These are phyloP conservation scores for Nymphalis c-album DNA, from an alignment of 2,888 invertebrate genomes.

Conservation along the genomic window DNA sequence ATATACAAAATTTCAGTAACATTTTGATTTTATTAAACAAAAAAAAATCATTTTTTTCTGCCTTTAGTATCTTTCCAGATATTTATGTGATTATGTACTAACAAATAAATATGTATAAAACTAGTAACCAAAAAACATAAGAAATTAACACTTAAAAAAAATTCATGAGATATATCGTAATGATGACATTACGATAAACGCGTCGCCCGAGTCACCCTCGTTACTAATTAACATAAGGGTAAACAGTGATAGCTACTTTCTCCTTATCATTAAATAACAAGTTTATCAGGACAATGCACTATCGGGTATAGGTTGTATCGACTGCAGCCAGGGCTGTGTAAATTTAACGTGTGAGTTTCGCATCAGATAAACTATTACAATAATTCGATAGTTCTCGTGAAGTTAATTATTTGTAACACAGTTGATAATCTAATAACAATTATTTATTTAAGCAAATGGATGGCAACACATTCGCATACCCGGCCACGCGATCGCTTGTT, in stretches of 20 bases:
- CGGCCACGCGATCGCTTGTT: no score
- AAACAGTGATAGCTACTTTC: constrained; percentile 73
- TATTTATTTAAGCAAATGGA: no score
- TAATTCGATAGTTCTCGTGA: no score
- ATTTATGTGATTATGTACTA: no score
- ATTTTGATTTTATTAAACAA: no score
- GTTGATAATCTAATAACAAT: no score
- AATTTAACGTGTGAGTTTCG: not conserved
- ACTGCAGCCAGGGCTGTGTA: constrained; percentile 48
- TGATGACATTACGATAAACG: constrained; percentile 44
- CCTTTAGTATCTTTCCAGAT: no score
- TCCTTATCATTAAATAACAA: constrained; percentile 73
- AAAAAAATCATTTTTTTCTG: no score
- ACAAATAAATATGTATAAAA: not conserved
- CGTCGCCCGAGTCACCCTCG: constrained; percentile 47
- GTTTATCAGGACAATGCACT: constrained; percentile 79
- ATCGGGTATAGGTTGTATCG: constrained; percentile 59
- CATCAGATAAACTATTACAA: not conserved
- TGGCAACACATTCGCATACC: no score
- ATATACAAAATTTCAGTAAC: no score
- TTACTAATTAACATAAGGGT: constrained; percentile 56
- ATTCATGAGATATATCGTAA: constrained; percentile 30
- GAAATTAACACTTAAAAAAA: constrained; percentile 14
- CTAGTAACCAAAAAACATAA: not conserved
- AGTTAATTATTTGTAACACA: no score